These are phyloP conservation scores for Melieria picta DNA, from an alignment of 2,888 invertebrate genomes.

Conservation along the genomic window DNA sequence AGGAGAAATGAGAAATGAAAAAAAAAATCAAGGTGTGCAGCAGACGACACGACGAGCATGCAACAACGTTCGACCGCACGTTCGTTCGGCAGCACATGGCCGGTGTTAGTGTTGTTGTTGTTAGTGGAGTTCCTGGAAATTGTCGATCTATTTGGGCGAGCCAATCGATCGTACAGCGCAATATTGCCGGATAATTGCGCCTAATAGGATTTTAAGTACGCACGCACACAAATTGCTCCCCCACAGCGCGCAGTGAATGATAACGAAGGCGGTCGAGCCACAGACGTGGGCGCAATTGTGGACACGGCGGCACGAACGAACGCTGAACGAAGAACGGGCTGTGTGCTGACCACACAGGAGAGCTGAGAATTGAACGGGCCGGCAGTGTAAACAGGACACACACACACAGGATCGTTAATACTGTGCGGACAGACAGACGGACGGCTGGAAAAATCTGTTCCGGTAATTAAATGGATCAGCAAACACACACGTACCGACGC, in stretches of 20 bases:
- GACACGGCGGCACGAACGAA: conserved; percentile 13
- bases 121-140: neutral
- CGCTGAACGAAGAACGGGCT: neutral
- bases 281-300: neutral
- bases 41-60: conserved; percentile 29
- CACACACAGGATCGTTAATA: neutral
- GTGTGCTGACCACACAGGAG: neutral
- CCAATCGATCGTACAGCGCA: conserved; percentile 46
- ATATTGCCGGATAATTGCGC: conserved; percentile 62
- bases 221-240: conserved; percentile 52
- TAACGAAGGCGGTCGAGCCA: conserved; percentile 28
- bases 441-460: conserved; percentile 51
- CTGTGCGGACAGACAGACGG: neutral
- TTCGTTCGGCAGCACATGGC: neutral
- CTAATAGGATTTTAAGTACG: conserved; percentile 65
- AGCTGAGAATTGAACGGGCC: conserved; percentile 10
- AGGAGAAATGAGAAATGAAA: conserved; percentile 4
- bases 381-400: conserved; percentile 19
- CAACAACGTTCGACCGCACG: neutral
- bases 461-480: conserved; percentile 58
- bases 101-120: conserved; percentile 15
- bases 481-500: too few species aligned
- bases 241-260: conserved; percentile 55
- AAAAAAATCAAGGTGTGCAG: conserved; percentile 5
- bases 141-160: neutral